Evolutionary conservation across 2,113 vertebrate species (phyloP).

Genomic region (Hydropotes inermis): DNA sequence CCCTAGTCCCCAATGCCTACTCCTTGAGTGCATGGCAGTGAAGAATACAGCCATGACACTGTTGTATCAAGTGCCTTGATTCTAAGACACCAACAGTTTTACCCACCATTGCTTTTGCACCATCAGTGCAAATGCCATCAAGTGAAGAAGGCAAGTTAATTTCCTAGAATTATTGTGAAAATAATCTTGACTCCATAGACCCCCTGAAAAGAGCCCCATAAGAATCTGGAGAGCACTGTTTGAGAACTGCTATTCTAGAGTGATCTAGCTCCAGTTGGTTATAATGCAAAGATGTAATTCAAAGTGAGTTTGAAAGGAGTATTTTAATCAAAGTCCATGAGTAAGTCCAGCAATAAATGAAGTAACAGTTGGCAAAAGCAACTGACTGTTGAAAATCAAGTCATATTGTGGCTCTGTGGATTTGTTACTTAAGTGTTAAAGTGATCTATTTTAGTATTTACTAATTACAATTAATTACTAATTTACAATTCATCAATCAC

Average conservation of each 20-base stretch:
- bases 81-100: background rate
- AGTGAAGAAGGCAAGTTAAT: background rate
- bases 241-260: background rate
- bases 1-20: background rate
- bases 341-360: background rate
- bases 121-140: background rate
- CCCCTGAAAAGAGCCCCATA: background rate
- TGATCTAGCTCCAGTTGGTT: background rate
- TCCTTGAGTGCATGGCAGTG: background rate
- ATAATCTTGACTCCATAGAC: background rate
- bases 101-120: background rate
- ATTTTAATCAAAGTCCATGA: background rate
- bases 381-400: background rate
- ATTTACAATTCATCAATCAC: background rate
- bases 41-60: background rate
- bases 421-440: background rate
- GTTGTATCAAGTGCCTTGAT: background rate
- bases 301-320: background rate
- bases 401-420: background rate
- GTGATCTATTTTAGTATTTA: background rate
- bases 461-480: background rate
- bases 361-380: background rate
- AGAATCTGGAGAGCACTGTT: background rate
- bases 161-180: background rate
- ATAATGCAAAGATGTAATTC: background rate